Percentiles rank a stretch among this genome's conserved stretches.
Conservation (phyloP, 2,797 vertebrate genomes). For the Otolemur crassicaudatus region DNA sequence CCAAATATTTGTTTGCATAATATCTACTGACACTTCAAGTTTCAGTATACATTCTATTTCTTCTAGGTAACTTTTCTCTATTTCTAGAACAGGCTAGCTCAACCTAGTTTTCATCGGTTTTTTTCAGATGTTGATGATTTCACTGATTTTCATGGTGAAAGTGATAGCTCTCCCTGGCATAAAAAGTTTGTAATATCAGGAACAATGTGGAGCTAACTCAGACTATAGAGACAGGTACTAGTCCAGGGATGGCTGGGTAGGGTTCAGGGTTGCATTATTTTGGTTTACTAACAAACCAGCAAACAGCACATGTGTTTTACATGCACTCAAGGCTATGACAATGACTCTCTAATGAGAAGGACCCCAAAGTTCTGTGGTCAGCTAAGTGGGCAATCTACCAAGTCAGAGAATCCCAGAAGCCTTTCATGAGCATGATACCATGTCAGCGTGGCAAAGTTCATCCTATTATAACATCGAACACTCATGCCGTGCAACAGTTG, state of each 20-base stretch:
- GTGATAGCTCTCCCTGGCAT: background rate
- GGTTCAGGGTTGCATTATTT: background rate
- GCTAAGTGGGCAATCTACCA: background rate
- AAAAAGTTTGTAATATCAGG: background rate
- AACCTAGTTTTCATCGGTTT: background rate
- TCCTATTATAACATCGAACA: background rate
- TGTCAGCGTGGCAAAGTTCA: background rate
- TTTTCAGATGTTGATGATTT: background rate
- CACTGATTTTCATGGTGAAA: background rate
- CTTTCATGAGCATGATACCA: background rate
- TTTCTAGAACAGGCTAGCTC: background rate
- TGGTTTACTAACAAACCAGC: conserved; percentile 2
- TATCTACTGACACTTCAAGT: background rate
- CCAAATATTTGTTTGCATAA: conserved; percentile 18
- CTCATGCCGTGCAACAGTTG: background rate
- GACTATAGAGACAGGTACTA: background rate
- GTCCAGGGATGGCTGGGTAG: background rate
- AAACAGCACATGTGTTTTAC: background rate
- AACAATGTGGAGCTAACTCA: background rate
- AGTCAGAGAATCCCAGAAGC: background rate
- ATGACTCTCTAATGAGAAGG: background rate
- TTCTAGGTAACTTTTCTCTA: background rate
- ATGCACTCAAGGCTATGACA: background rate
- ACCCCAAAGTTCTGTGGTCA: background rate
- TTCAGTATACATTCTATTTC: conserved; percentile 23